These are phyloP conservation scores for Zygogramma bicolorata DNA, from an alignment of 2,888 invertebrate species.

Conservation along the genomic window DNA sequence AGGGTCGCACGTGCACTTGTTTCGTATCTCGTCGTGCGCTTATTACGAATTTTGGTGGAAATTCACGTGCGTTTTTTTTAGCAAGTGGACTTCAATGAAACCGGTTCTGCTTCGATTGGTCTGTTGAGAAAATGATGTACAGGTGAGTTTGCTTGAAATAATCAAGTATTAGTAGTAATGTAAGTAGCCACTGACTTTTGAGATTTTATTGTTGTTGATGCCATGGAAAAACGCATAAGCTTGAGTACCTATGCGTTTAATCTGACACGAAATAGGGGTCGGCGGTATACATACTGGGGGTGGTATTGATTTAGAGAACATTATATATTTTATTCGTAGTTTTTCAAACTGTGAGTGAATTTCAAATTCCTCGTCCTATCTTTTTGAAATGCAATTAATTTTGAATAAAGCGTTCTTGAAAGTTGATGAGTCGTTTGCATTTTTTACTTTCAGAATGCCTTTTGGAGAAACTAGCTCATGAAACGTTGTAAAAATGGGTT, in stretches of 20 bases:
- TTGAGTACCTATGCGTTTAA: background rate
- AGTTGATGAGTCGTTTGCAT: too few species aligned
- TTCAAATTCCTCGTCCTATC: too few species aligned
- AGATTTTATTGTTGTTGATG: too few species aligned
- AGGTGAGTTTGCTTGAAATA: background rate
- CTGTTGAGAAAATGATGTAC: conserved; percentile 1
- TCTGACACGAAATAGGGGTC: background rate
- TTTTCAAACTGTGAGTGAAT: too few species aligned
- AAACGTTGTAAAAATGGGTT: too few species aligned
- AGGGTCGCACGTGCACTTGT: conserved; percentile 26
- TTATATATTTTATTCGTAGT: too few species aligned
- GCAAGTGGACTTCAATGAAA: background rate
- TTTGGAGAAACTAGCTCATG: too few species aligned
- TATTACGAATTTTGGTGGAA: background rate
- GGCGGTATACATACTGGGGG: background rate
- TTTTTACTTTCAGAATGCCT: too few species aligned
- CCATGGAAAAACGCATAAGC: background rate
- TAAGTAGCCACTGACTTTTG: background rate
- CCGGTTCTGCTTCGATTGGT: conserved; percentile 5
- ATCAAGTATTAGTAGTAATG: background rate
- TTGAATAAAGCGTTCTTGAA: too few species aligned
- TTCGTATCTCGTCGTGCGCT: conserved; percentile 11
- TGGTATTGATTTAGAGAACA: too few species aligned
- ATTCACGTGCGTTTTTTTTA: conserved; percentile 3
- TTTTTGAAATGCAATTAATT: too few species aligned